Evolutionary conservation across 2,113 vertebrate genomes (phyloP).

Genomic region (Piprites chloris): DNA sequence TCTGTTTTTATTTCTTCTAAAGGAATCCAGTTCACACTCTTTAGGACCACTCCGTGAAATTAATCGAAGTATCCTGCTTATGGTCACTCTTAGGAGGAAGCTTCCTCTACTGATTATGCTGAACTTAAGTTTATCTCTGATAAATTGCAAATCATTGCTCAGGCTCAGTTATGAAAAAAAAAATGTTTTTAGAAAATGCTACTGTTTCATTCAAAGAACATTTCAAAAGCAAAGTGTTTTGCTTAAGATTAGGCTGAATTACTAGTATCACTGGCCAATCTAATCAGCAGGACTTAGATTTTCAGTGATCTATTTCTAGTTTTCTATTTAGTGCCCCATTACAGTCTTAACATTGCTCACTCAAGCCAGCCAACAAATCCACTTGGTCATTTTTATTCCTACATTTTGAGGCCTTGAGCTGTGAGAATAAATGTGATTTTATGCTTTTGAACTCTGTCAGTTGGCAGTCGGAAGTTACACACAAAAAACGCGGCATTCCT

Average conservation of each 20-base stretch:
- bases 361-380: neutral
- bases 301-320: neutral
- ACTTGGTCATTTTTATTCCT: neutral
- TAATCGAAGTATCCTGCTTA: neutral
- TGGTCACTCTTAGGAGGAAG: neutral
- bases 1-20: neutral
- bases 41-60: neutral
- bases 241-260: neutral
- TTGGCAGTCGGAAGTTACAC: neutral
- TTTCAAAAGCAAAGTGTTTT: neutral
- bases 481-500: neutral
- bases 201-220: neutral
- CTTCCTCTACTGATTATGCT: fast-evolving
- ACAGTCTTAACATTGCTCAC: neutral
- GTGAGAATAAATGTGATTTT: neutral
- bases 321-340: neutral
- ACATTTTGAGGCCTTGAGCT: neutral
- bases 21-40: neutral
- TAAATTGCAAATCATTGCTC: neutral
- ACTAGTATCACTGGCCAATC: neutral
- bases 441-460: neutral
- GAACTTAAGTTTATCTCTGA: neutral
- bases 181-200: neutral
- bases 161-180: neutral
- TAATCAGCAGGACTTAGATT: neutral